phyloP scores from a whole-genome alignment of 2,113 vertebrate genomes.

The Etheostoma spectabile region DNA sequence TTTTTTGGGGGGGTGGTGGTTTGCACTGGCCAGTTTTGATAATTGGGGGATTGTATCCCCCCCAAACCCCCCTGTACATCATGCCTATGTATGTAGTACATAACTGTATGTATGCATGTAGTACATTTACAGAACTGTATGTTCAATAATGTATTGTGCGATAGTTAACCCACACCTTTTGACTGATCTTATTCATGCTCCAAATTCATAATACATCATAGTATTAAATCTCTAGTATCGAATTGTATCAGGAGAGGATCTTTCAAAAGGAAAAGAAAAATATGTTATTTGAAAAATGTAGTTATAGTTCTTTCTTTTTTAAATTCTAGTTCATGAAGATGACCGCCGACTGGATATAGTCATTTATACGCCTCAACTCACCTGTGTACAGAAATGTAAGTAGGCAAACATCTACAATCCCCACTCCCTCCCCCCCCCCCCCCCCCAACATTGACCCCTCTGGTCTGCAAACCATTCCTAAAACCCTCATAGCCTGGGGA shows the following conservation, averaged over 20 bases:
- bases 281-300: not conserved
- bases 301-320: not conserved
- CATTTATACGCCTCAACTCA: not conserved
- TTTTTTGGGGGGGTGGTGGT: too few species aligned
- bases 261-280: not conserved
- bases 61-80: too few species aligned
- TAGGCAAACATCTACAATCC: constrained; percentile 11
- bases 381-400: constrained; percentile 1
- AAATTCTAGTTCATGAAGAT: not conserved
- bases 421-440: too few species aligned
- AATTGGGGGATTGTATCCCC: too few species aligned
- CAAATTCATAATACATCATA: not conserved
- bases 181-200: not conserved
- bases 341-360: not conserved
- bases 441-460: constrained; percentile 44
- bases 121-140: not conserved
- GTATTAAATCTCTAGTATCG: not conserved
- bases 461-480: constrained; percentile 56
- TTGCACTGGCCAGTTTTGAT: too few species aligned
- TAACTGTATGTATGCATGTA: not conserved
- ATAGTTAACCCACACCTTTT: not conserved
- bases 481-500: constrained; percentile 68
- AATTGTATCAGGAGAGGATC: not conserved
- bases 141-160: not conserved
- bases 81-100: not conserved